These are phyloP conservation scores for Cantharis nigra DNA, from an alignment of 2,888 invertebrate species.

Conservation along the genomic window DNA sequence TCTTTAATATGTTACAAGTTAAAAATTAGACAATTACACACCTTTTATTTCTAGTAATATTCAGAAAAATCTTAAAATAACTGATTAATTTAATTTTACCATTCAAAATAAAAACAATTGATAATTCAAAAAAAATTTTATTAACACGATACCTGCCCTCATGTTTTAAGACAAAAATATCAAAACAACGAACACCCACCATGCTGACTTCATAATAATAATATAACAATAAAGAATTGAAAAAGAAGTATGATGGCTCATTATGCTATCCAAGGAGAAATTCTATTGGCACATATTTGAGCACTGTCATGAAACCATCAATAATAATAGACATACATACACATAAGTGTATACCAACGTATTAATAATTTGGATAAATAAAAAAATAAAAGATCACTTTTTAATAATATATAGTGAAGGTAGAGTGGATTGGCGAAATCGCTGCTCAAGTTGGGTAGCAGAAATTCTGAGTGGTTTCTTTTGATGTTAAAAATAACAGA, in stretches of 20 bases:
- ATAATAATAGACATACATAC: not conserved
- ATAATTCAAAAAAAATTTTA: not conserved
- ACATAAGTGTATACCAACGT: not conserved
- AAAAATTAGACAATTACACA: constrained; percentile 1
- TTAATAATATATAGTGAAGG: too few relatives aligned
- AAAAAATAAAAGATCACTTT: too few relatives aligned
- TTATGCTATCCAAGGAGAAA: not conserved
- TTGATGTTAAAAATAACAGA: too few relatives aligned
- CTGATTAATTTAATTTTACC: not conserved
- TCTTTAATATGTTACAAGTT: constrained; percentile 1
- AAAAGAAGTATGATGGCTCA: not conserved
- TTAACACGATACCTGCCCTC: not conserved
- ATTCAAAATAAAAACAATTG: not conserved
- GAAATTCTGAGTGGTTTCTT: too few relatives aligned
- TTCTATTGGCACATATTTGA: not conserved
- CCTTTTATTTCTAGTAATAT: not conserved
- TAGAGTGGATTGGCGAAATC: too few relatives aligned
- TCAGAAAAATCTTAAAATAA: not conserved
- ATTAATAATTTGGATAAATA: too few relatives aligned
- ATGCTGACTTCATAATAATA: not conserved
- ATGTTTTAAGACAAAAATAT: not conserved
- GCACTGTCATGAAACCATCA: not conserved
- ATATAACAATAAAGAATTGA: not conserved
- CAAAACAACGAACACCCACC: not conserved
- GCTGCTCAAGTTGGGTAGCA: too few relatives aligned